Conservation (phyloP, 2,888 invertebrate species). For the Bembecia ichneumoniformis region DNA sequence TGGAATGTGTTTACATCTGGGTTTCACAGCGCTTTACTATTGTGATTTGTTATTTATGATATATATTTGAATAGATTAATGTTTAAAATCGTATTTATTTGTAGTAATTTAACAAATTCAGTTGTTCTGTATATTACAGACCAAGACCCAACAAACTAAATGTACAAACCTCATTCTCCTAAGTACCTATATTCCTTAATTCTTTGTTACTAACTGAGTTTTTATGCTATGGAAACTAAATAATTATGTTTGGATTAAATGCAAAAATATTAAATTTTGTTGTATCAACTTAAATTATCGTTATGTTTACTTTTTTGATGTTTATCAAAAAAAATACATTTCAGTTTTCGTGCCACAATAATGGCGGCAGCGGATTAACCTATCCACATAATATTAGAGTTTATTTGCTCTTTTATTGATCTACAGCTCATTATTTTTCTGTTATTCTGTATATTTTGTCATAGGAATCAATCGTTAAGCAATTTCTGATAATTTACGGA, state of each 20-base stretch:
- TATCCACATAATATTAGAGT: constrained; percentile 51
- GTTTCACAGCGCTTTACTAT: constrained; percentile 72
- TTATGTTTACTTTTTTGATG: constrained; percentile 70
- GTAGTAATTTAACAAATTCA: constrained; percentile 17
- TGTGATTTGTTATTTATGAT: constrained; percentile 67
- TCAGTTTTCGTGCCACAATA: constrained; percentile 68
- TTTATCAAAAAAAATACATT: constrained; percentile 57
- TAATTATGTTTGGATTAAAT: too few species aligned
- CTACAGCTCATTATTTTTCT: constrained; percentile 30
- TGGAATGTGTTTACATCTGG: constrained; percentile 84
- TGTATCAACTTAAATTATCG: constrained; percentile 22
- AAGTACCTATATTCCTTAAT: constrained; percentile 46
- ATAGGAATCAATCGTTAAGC: constrained; percentile 46
- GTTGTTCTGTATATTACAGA: constrained; percentile 14
- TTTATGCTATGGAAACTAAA: constrained; percentile 9
- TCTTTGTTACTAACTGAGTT: constrained; percentile 58
- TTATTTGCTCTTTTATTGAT: constrained; percentile 23
- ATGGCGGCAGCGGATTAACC: constrained; percentile 72
- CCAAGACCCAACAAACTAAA: constrained; percentile 16
- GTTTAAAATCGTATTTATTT: constrained; percentile 11
- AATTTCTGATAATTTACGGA: constrained; percentile 52
- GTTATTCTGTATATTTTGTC: constrained; percentile 47
- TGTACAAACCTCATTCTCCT: constrained; percentile 60
- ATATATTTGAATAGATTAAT: constrained; percentile 39
- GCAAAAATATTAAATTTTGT: too few species aligned